Evolutionary conservation across 2,888 invertebrate species (phyloP).

Genomic region (Beris morrisii): DNA sequence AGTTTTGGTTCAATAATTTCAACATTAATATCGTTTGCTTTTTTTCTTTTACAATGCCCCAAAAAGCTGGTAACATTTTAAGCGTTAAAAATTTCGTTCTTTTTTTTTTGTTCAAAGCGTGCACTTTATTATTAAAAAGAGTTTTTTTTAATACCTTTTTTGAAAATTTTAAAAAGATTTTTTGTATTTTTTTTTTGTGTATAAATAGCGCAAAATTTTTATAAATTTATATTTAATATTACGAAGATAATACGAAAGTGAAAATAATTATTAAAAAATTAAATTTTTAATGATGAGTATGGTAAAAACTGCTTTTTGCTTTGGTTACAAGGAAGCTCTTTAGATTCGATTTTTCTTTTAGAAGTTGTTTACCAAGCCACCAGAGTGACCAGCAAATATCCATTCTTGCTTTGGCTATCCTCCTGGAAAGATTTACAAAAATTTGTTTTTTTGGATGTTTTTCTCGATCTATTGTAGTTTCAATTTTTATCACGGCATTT

Average conservation of each 20-base stretch:
- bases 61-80: neutral
- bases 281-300: no score
- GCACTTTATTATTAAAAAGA: conserved; percentile 1
- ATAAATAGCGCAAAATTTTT: no score
- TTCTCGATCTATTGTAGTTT: neutral
- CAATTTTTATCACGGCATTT: no score
- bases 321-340: conserved; percentile 9
- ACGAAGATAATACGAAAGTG: neutral
- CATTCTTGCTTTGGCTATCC: conserved; percentile 66
- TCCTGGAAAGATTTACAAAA: conserved; percentile 61
- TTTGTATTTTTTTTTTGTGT: no score
- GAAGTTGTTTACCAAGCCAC: conserved; percentile 59
- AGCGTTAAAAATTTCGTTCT: neutral
- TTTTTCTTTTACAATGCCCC: no score
- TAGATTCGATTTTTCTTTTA: conserved; percentile 1
- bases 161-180: conserved; percentile 1
- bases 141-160: neutral
- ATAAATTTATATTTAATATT: neutral
- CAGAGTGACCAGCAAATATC: conserved; percentile 67
- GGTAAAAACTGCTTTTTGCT: conserved; percentile 16
- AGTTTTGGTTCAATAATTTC: no score
- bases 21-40: no score
- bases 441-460: conserved; percentile 10
- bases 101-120: conserved; percentile 20
- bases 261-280: conserved; percentile 1